A percentile compares a stretch with the other conserved stretches of the same genome.
These are phyloP conservation scores for Sinhomidia bicolor DNA, from an alignment of 2,888 invertebrate genomes.

Conservation along the genomic window DNA sequence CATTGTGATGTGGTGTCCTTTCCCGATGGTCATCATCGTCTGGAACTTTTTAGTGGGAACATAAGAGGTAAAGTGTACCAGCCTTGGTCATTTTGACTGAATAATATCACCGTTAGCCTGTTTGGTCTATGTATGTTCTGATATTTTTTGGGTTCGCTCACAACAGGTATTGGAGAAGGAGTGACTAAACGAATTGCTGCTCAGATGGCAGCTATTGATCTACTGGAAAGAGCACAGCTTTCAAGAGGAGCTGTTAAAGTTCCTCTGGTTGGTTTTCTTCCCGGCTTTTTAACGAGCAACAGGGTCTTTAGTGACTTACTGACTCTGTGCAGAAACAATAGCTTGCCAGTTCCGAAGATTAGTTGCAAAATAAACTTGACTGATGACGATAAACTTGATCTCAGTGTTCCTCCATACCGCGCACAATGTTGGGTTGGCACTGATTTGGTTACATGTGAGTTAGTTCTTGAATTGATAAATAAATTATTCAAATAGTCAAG, in stretches of 20 bases:
- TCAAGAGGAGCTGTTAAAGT: slow-evolving; percentile 27
- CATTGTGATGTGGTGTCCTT: slow-evolving; percentile 51
- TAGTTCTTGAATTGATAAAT: no score
- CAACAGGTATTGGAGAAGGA: slow-evolving; percentile 75
- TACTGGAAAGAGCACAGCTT: slow-evolving; percentile 69
- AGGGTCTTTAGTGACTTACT: slow-evolving; percentile 68
- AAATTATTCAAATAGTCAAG: no score
- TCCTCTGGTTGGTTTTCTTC: slow-evolving; percentile 66
- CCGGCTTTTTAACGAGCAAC: slow-evolving; percentile 73
- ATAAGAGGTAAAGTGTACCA: slow-evolving; percentile 66
- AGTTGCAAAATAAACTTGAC: background rate
- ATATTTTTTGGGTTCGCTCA: background rate
- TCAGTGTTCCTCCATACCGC: slow-evolving; percentile 5
- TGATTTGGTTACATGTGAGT: slow-evolving; percentile 52
- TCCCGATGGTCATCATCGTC: slow-evolving; percentile 39
- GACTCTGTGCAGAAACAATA: slow-evolving; percentile 53
- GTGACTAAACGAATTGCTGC: slow-evolving; percentile 60
- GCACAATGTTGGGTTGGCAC: slow-evolving; percentile 71
- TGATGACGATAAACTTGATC: background rate
- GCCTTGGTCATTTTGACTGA: no score
- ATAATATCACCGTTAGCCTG: no score
- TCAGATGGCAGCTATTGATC: slow-evolving; percentile 76
- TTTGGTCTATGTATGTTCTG: no score
- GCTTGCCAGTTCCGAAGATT: slow-evolving; percentile 37
- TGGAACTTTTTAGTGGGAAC: slow-evolving; percentile 63